Evolutionary conservation across 2,888 invertebrate species (phyloP).

Genomic region (Dryobota labecula): DNA sequence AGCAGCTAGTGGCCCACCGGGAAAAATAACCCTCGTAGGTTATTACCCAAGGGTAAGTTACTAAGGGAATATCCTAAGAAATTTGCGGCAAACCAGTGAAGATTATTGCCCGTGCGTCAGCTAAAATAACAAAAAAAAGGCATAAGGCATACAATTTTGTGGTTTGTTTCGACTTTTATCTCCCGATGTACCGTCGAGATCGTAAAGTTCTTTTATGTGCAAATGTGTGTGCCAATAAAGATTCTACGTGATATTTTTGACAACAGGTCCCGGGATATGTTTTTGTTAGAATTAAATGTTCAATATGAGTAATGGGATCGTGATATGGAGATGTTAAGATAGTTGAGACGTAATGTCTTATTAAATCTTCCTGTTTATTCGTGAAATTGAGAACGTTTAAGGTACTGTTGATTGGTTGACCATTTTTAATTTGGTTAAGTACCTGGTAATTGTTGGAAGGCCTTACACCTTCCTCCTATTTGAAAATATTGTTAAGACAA

Average conservation of each 20-base stretch:
- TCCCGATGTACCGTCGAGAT: conserved; percentile 66
- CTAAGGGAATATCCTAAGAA: conserved; percentile 49
- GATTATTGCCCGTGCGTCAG: conserved; percentile 65
- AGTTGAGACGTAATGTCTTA: conserved; percentile 25
- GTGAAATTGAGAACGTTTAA: too few relatives aligned
- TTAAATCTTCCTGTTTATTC: conserved; percentile 25
- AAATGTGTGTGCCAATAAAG: conserved; percentile 85
- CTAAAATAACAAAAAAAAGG: conserved; percentile 77
- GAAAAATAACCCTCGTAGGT: conserved; percentile 27
- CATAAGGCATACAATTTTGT: conserved; percentile 78
- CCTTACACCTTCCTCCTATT: too few relatives aligned
- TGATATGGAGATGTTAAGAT: conserved; percentile 39
- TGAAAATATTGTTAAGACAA: too few relatives aligned
- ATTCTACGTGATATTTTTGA: conserved; percentile 87
- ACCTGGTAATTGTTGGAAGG: too few relatives aligned
- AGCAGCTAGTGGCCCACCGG: conserved; percentile 5
- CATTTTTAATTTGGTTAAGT: too few relatives aligned
- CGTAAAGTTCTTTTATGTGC: conserved; percentile 87
- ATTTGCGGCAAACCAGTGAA: conserved; percentile 62
- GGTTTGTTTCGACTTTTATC: conserved; percentile 78
- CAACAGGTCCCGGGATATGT: conserved; percentile 72
- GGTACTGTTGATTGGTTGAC: too few relatives aligned
- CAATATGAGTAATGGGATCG: conserved; percentile 62
- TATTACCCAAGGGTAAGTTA: conserved; percentile 34
- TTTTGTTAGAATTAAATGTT: conserved; percentile 74